These are phyloP conservation scores for Drosophila sordidula DNA, from an alignment of 2,888 invertebrate species.

Conservation along the genomic window DNA sequence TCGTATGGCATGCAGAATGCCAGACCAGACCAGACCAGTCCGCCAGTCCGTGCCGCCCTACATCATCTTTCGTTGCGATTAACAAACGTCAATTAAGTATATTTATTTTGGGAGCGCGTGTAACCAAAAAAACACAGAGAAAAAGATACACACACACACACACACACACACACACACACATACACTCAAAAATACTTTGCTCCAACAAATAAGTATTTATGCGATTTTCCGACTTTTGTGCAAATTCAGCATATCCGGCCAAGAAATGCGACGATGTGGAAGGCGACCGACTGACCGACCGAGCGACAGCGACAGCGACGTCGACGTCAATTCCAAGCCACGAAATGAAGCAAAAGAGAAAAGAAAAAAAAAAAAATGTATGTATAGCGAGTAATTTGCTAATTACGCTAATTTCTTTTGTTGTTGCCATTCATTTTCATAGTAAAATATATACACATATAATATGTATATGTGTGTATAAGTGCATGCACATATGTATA, in stretches of 20 bases:
- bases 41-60: constrained; percentile 18
- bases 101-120: constrained; percentile 76
- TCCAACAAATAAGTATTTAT: constrained; percentile 56
- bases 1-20: constrained; percentile 45
- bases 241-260: constrained; percentile 82
- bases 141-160: constrained; percentile 7
- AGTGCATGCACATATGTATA: constrained; percentile 7
- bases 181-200: constrained; percentile 15
- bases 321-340: constrained; percentile 67
- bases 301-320: constrained; percentile 16
- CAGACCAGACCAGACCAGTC: constrained; percentile 17
- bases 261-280: constrained; percentile 69
- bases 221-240: constrained; percentile 72
- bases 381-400: constrained; percentile 71
- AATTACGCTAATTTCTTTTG: constrained; percentile 80
- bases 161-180: constrained; percentile 9
- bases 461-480: constrained; percentile 31
- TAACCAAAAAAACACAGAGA: constrained; percentile 43
- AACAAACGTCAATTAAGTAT: constrained; percentile 78
- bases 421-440: constrained; percentile 74
- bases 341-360: constrained; percentile 55
- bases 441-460: constrained; percentile 65
- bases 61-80: constrained; percentile 57
- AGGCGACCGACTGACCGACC: constrained; percentile 50
- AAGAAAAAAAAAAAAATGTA: constrained; percentile 7